These are phyloP conservation scores for Falco peregrinus DNA, from an alignment of 2,797 vertebrate species.

Conservation along the genomic window DNA sequence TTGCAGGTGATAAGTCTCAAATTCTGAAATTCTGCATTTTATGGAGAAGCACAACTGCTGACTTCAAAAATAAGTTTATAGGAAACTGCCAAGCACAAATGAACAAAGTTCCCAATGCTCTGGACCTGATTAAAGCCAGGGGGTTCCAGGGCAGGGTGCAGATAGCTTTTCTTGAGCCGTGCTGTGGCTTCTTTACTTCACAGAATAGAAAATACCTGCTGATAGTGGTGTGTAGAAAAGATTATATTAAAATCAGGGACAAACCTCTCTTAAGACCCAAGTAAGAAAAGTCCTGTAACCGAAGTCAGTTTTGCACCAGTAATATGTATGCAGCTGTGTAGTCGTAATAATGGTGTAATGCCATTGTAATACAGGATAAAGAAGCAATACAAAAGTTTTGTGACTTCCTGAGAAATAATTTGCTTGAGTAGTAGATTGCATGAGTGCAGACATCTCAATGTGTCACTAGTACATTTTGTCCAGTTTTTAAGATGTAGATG, in stretches of 20 bases:
- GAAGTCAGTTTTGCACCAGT: neutral
- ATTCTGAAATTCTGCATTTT: conserved; percentile 68
- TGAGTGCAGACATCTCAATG: neutral
- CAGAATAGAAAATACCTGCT: neutral
- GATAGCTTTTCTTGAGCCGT: conserved; percentile 32
- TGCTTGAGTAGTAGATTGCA: neutral
- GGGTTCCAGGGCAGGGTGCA: neutral
- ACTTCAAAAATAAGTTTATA: conserved; percentile 68
- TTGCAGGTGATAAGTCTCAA: conserved; percentile 58
- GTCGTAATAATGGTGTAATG: neutral
- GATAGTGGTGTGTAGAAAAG: neutral
- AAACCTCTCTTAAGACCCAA: neutral
- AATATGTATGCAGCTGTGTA: neutral
- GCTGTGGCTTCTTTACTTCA: neutral
- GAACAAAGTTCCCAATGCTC: conserved; percentile 28
- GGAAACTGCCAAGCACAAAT: conserved; percentile 54
- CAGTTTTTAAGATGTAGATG: neutral
- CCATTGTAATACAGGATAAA: neutral
- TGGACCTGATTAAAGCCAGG: conserved; percentile 20
- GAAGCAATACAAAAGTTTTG: neutral
- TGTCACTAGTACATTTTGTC: neutral
- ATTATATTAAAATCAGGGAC: neutral
- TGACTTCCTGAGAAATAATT: neutral
- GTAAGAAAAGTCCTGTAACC: neutral
- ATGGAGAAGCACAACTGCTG: conserved; percentile 59